Percentiles rank a stretch among this genome's conserved stretches.
phyloP scores from a whole-genome alignment of 2,797 vertebrate genomes.

The Enteromius trimaculatus region DNA sequence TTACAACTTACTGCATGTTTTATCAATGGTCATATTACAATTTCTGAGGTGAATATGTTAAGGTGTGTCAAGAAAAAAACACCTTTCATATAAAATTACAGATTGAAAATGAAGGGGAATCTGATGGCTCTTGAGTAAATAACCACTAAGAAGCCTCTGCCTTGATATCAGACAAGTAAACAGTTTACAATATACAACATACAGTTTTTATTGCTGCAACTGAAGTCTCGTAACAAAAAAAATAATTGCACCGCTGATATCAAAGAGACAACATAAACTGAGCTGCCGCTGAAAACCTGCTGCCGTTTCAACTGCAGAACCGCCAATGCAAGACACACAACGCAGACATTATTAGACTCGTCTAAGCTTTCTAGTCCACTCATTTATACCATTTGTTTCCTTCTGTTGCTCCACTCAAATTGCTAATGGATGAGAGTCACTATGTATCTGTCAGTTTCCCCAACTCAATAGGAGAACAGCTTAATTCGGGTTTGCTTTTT shows the following conservation, averaged over 20 bases:
- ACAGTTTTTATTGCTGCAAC: constrained; percentile 67
- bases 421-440: constrained; percentile 47
- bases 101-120: neutral
- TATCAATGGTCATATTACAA: neutral
- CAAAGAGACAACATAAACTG: constrained; percentile 40
- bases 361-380: constrained; percentile 32
- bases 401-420: constrained; percentile 35
- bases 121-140: constrained; percentile 1
- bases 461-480: neutral
- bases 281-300: constrained; percentile 54
- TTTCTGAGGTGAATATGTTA: neutral
- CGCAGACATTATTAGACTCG: neutral
- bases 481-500: constrained; percentile 21
- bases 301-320: constrained; percentile 21
- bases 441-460: constrained; percentile 20
- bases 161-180: constrained; percentile 26
- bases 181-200: constrained; percentile 44
- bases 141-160: neutral
- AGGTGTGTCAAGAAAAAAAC: neutral
- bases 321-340: neutral
- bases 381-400: constrained; percentile 25
- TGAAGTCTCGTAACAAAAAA: constrained; percentile 53
- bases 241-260: constrained; percentile 39
- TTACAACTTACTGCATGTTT: neutral
- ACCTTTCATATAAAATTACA: constrained; percentile 11